phyloP scores from a whole-genome alignment of 2,888 invertebrate species.

The Drosophila algonquin region DNA sequence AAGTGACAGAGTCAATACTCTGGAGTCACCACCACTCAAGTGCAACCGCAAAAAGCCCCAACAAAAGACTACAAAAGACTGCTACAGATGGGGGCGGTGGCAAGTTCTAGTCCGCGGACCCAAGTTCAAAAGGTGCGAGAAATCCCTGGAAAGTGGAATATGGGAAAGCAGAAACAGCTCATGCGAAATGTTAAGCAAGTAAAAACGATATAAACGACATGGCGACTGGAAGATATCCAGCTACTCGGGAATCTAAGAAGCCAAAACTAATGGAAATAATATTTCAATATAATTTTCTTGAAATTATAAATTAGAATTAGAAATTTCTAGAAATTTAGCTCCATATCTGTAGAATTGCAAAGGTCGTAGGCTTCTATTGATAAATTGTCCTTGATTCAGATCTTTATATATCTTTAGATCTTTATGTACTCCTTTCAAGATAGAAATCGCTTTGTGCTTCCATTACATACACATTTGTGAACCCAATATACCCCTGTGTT shows the following conservation, averaged over 20 bases:
- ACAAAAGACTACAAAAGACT: conserved; percentile 14
- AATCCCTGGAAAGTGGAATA: background rate
- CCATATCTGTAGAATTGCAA: no score
- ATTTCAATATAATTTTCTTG: background rate
- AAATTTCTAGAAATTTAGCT: no score
- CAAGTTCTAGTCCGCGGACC: background rate
- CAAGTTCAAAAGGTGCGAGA: conserved; percentile 31
- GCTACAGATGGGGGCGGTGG: background rate
- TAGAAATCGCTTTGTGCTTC: no score
- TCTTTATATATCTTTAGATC: no score
- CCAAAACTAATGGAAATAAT: background rate
- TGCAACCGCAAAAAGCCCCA: conserved; percentile 36
- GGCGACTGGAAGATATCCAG: background rate
- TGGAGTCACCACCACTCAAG: conserved; percentile 11
- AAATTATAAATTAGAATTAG: no score
- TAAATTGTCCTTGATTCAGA: no score
- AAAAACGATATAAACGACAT: background rate
- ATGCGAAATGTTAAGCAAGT: conserved; percentile 2
- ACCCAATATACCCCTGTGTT: background rate
- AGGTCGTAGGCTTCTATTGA: no score
- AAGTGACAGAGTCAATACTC: conserved; percentile 61
- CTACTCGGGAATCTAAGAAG: no score
- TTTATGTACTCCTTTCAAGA: no score
- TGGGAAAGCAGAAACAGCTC: conserved; percentile 5
- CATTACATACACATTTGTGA: background rate